Evolutionary conservation across 2,888 invertebrate genomes (phyloP).

Genomic region (Papilio gigon): DNA sequence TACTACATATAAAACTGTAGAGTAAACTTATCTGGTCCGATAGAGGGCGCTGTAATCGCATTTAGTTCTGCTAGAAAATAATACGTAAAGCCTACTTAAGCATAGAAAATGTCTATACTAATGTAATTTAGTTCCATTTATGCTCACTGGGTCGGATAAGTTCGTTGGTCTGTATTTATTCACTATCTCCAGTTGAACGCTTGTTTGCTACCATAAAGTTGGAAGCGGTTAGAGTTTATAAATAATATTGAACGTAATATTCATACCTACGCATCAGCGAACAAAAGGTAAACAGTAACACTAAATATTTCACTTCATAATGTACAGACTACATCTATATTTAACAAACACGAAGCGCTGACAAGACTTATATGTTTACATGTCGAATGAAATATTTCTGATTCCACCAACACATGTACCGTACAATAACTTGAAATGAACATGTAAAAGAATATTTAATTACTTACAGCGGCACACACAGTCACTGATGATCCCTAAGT

Average conservation of each 20-base stretch:
- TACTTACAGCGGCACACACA: too few species aligned
- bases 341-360: slow-evolving; percentile 2
- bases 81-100: not conserved
- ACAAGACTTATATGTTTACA: slow-evolving; percentile 20
- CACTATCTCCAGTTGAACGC: not conserved
- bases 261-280: not conserved
- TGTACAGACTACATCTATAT: slow-evolving; percentile 11
- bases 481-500: too few species aligned
- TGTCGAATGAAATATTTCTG: slow-evolving; percentile 15
- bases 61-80: too few species aligned
- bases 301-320: slow-evolving; percentile 11
- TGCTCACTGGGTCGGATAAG: not conserved
- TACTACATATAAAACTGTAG: too few species aligned
- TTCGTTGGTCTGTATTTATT: too few species aligned
- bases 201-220: not conserved
- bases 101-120: not conserved
- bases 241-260: slow-evolving; percentile 6
- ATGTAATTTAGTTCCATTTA: not conserved
- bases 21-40: too few species aligned
- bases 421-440: not conserved
- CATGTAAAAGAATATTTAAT: not conserved
- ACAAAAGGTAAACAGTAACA: slow-evolving; percentile 29
- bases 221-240: not conserved
- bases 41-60: too few species aligned
- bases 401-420: not conserved